These are phyloP conservation scores for Papilio helenus DNA, from an alignment of 1,140 invertebrate genomes.

Conservation along the genomic window DNA sequence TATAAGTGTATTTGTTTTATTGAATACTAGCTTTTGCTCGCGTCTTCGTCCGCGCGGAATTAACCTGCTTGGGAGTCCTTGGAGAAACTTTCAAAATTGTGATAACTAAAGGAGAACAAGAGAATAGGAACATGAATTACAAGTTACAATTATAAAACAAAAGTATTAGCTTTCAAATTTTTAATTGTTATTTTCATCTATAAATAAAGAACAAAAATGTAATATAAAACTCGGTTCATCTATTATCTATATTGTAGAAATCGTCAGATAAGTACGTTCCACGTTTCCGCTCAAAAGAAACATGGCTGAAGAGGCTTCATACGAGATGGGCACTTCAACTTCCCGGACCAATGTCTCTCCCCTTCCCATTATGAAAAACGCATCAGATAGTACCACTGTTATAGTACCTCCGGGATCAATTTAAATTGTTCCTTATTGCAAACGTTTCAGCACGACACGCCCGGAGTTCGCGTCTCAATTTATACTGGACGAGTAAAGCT, in stretches of 20 bases:
- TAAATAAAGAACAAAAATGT: too few species aligned
- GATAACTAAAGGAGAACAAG: too few species aligned
- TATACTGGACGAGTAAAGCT: slow-evolving; percentile 6
- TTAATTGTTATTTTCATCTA: too few species aligned
- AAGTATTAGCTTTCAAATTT: too few species aligned
- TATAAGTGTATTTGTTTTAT: background rate
- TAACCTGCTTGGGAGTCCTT: too few species aligned
- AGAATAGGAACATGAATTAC: too few species aligned
- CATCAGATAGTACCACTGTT: slow-evolving; percentile 20
- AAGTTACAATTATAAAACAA: too few species aligned
- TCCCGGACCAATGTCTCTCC: slow-evolving; percentile 28
- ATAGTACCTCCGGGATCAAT: background rate
- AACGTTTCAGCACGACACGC: background rate
- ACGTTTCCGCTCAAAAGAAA: slow-evolving; percentile 16
- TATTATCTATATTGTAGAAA: background rate
- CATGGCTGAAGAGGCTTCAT: slow-evolving; percentile 26
- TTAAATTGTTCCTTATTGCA: slow-evolving; percentile 22
- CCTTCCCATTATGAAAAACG: slow-evolving; percentile 33
- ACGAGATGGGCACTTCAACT: slow-evolving; percentile 29
- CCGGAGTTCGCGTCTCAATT: slow-evolving; percentile 2
- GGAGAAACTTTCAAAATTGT: too few species aligned
- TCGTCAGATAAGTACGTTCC: background rate
- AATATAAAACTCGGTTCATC: too few species aligned
- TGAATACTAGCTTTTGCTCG: background rate
- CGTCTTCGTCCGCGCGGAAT: too few species aligned